Evolutionary conservation across 2,797 vertebrate genomes (phyloP).

Genomic region (Fringilla coelebs): DNA sequence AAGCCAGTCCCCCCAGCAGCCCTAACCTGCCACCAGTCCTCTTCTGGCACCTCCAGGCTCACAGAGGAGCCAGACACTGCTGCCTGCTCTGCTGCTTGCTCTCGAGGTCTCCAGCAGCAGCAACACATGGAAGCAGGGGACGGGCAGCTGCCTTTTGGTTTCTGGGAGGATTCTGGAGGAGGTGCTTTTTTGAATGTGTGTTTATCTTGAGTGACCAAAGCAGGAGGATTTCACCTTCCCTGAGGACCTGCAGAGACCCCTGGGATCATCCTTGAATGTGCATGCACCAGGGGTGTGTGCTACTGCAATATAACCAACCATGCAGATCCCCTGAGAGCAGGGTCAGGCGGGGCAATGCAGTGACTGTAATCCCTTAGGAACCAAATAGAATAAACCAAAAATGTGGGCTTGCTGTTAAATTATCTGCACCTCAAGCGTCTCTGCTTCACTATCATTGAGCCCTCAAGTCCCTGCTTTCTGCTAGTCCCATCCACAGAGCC

Average conservation of each 20-base stretch:
- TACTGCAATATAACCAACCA: background rate
- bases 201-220: background rate
- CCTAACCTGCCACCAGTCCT: background rate
- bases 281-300: background rate
- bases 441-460: fast-evolving
- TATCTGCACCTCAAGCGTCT: background rate
- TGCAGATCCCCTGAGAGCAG: background rate
- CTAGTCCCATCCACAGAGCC: background rate
- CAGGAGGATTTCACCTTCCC: background rate
- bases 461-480: background rate
- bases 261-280: background rate
- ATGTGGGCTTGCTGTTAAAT: background rate
- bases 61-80: fast-evolving
- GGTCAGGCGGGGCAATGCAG: background rate
- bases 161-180: background rate
- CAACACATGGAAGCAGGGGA: fast-evolving
- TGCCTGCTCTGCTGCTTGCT: fast-evolving
- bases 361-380: background rate
- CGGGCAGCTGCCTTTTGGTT: background rate
- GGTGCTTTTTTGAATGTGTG: background rate
- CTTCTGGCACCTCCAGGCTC: background rate
- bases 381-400: conserved; percentile 35
- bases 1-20: background rate
- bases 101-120: fast-evolving
- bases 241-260: background rate